Evolutionary conservation across 2,113 vertebrate genomes (phyloP).

Genomic region (Ellobius talpinus): DNA sequence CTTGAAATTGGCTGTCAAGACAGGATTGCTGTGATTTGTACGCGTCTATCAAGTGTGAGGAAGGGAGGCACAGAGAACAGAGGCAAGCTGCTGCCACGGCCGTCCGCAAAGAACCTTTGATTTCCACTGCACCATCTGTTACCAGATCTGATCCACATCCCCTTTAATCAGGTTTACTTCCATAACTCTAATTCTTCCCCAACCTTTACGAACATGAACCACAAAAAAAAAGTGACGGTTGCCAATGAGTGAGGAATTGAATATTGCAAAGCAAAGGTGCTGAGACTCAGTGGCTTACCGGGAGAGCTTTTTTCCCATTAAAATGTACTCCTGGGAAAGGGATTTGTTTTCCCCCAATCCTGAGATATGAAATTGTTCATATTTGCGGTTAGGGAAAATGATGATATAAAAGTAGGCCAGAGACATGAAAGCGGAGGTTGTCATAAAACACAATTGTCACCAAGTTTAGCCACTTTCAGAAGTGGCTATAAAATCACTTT

Average conservation of each 20-base stretch:
- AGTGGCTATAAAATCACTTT: slow-evolving; percentile 87
- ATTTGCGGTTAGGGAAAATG: slow-evolving; percentile 64
- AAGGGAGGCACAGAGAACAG: slow-evolving; percentile 84
- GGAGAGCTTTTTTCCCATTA: slow-evolving; percentile 75
- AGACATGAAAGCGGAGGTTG: slow-evolving; percentile 87
- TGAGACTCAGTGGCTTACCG: slow-evolving; percentile 81
- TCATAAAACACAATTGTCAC: slow-evolving; percentile 89
- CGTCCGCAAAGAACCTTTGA: slow-evolving; percentile 97
- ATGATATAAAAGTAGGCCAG: slow-evolving; percentile 82
- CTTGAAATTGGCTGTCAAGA: slow-evolving; percentile 99
- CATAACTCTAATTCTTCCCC: slow-evolving; percentile 94
- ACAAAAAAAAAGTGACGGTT: slow-evolving; percentile 66
- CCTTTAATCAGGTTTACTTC: slow-evolving; percentile 97
- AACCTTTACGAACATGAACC: slow-evolving; percentile 85
- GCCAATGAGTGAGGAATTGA: slow-evolving; percentile 83
- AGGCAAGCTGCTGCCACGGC: slow-evolving; percentile 91
- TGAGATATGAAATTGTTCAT: slow-evolving; percentile 81
- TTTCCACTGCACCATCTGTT: slow-evolving; percentile 98
- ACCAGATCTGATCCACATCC: slow-evolving; percentile 99
- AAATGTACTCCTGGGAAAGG: slow-evolving; percentile 84
- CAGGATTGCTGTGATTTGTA: slow-evolving; percentile 98
- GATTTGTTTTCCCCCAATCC: slow-evolving; percentile 85
- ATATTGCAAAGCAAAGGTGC: slow-evolving; percentile 84
- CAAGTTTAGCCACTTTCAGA: slow-evolving; percentile 87
- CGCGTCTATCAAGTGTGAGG: slow-evolving; percentile 94